These are phyloP conservation scores for Silurus asotus DNA, from an alignment of 2,113 vertebrate species.

Conservation along the genomic window DNA sequence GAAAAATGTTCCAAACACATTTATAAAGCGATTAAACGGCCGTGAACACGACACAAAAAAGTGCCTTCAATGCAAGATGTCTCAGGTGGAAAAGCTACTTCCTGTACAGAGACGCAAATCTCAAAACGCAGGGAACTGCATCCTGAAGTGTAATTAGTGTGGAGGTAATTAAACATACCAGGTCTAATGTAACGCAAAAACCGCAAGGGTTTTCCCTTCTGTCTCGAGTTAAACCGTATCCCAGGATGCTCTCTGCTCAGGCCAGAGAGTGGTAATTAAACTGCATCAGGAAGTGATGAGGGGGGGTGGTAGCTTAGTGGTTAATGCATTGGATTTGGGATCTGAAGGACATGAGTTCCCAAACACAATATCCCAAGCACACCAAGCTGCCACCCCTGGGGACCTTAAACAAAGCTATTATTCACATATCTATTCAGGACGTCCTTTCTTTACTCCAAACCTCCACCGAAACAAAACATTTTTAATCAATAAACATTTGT, in stretches of 20 bases:
- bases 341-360: no score
- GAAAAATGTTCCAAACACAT: background rate
- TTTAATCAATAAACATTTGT: no score
- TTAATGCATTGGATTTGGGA: no score
- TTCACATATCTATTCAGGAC: no score
- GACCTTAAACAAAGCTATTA: no score
- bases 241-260: conserved; percentile 6
- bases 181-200: background rate
- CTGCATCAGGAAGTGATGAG: background rate
- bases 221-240: conserved; percentile 12
- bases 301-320: background rate
- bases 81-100: background rate
- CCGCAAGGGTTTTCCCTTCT: conserved; percentile 6
- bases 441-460: no score
- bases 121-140: background rate
- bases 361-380: no score
- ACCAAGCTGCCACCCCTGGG: no score
- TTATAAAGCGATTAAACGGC: background rate
- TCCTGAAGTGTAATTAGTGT: conserved; percentile 27
- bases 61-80: background rate
- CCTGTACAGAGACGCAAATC: conserved; percentile 4
- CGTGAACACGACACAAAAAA: background rate
- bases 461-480: no score
- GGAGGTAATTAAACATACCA: conserved; percentile 28
- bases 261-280: conserved; percentile 16